These are phyloP conservation scores for Teleogryllus oceanicus DNA, from an alignment of 2,888 invertebrate species.

Conservation along the genomic window DNA sequence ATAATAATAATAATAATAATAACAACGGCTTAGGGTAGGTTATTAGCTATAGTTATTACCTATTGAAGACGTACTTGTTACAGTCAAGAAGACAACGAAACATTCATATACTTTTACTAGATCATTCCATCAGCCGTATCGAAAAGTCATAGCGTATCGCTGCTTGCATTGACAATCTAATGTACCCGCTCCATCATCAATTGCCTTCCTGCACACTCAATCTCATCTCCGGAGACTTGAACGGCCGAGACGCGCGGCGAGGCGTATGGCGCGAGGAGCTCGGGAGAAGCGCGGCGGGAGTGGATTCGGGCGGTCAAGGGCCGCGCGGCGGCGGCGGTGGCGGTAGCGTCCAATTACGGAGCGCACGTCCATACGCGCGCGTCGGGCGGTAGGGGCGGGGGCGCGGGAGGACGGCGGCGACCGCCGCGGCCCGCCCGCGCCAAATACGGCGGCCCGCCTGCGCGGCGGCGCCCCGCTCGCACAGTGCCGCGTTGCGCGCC, in stretches of 20 bases:
- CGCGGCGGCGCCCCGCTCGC: neutral
- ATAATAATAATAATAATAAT: no score
- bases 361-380: conserved; percentile 2
- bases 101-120: no score
- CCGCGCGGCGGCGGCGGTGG: neutral
- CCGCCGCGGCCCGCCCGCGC: neutral
- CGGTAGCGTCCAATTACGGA: neutral
- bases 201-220: neutral
- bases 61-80: no score
- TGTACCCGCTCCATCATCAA: no score
- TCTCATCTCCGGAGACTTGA: neutral
- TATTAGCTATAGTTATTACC: no score
- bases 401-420: neutral
- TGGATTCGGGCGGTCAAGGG: neutral
- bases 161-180: no score
- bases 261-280: neutral
- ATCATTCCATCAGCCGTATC: no score
- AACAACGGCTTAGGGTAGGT: no score
- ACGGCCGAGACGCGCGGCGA: neutral
- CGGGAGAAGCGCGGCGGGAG: neutral
- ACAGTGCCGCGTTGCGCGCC: no score
- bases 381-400: neutral
- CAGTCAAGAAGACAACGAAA: no score
- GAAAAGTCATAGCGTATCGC: no score
- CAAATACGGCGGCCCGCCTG: conserved; percentile 6